Percentiles rank a stretch among this genome's conserved stretches.
phyloP scores from a whole-genome alignment of 2,797 vertebrate species.

The Pangasius krempfi region DNA sequence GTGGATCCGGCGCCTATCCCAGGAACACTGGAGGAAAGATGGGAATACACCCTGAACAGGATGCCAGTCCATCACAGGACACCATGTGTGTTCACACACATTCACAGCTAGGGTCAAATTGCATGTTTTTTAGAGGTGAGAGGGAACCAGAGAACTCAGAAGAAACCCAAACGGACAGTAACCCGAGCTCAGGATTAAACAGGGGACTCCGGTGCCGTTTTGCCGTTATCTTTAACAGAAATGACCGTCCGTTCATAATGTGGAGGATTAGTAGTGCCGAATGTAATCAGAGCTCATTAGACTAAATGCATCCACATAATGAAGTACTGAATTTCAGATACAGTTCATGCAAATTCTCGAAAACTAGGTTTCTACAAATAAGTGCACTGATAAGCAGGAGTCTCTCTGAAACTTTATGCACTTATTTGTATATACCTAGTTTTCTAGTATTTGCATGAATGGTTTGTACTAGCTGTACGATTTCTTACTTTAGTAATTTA shows the following conservation, averaged over 20 bases:
- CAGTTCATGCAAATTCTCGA: not conserved
- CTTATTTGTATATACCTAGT: not conserved
- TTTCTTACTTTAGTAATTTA: not conserved
- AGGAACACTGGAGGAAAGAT: not conserved
- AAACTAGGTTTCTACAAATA: no score
- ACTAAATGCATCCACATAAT: not conserved
- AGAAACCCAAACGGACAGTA: not conserved
- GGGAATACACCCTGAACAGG: not conserved
- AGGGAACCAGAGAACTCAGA: not conserved
- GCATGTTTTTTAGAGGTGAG: not conserved
- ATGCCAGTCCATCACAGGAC: not conserved
- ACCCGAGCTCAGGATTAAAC: not conserved
- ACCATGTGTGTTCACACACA: not conserved
- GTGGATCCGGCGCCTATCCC: not conserved
- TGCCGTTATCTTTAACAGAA: not conserved
- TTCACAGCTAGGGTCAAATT: not conserved
- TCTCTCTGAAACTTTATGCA: not conserved
- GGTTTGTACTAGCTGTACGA: not conserved
- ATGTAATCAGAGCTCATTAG: conserved; percentile 17
- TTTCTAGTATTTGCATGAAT: not conserved
- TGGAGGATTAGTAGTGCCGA: not conserved
- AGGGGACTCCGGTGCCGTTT: not conserved
- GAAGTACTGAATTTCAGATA: conserved; percentile 14
- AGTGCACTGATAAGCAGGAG: not conserved
- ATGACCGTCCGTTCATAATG: not conserved